A percentile compares a stretch with the other conserved stretches of the same genome.
phyloP scores from a whole-genome alignment of 2,113 vertebrate genomes.

The Boleophthalmus pectinirostris region DNA sequence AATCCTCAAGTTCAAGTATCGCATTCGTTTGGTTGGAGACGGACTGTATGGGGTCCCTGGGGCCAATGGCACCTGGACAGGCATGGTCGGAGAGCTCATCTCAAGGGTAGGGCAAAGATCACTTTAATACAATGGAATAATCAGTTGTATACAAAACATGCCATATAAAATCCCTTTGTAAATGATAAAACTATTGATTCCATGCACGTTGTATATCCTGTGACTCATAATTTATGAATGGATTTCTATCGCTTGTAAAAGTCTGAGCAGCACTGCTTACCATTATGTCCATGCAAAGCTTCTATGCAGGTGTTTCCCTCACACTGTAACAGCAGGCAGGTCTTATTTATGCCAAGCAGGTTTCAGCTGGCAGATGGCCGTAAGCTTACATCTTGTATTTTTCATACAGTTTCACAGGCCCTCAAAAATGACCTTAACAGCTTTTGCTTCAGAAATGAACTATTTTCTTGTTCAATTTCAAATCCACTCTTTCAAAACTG shows the following conservation, averaged over 20 bases:
- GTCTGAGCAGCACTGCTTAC: no score
- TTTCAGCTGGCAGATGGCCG: slow-evolving; percentile 29
- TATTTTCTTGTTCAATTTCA: slow-evolving; percentile 30
- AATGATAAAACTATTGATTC: no score
- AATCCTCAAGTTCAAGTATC: slow-evolving; percentile 95
- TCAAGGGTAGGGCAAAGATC: slow-evolving; percentile 80
- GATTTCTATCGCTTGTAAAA: no score
- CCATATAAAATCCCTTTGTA: no score
- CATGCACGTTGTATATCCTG: no score
- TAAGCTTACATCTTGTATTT: slow-evolving; percentile 37
- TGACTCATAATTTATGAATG: no score
- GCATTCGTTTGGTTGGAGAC: slow-evolving; percentile 91
- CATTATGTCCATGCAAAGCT: no score
- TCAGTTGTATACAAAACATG: not conserved
- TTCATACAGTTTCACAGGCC: slow-evolving; percentile 38
- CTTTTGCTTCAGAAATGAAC: slow-evolving; percentile 22
- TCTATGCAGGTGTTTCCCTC: not conserved
- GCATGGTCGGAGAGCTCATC: slow-evolving; percentile 97
- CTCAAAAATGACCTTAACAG: slow-evolving; percentile 48
- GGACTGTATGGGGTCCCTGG: slow-evolving; percentile 90
- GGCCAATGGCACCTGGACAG: slow-evolving; percentile 92
- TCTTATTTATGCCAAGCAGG: slow-evolving; percentile 29
- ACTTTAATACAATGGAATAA: not conserved
- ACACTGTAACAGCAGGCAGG: slow-evolving; percentile 18
- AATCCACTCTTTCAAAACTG: slow-evolving; percentile 11